Evolutionary conservation across 2,888 invertebrate genomes (phyloP), one percentile per base, ranked within the genome.

Genomic region (Sycophila texana): DNA sequence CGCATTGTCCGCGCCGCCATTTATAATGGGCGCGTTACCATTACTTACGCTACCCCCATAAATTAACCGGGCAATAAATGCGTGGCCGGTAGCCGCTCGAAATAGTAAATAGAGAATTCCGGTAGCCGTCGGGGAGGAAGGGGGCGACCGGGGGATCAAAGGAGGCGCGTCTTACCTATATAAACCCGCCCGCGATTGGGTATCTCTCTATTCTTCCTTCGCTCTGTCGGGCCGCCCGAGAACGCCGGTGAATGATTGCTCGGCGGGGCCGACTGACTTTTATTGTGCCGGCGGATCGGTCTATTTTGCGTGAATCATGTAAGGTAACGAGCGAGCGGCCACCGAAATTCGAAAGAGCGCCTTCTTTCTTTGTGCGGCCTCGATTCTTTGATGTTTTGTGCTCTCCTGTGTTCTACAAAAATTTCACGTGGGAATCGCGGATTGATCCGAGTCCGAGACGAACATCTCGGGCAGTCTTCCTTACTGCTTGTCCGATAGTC

Each of bases 31-130:
- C 49, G 75, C 58, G 51, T 53, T 72, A 72, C 60, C 51, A 72
- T 57, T 57, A 49, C 58, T 67, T 47, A 58, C 2, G 51, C 18
- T 61, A 18, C 55, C 20, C 67, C 57, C 70, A 85, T 88, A 86
- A 87, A 86, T 84, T 83, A 85, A 84, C 85, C 84, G n/a, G 83
- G 84, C 85, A 83, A 86, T 86, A 84, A 84, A 85, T 84, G 85
- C 16, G 26, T 51, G 58, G 18, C 10, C 49, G 18, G 16, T 16
- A n/a, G 81, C 74, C 75, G 82, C 84, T 85, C 86, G 84, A 86
- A 87, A 87, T 84, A 84, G 84, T 83, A 84, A 84, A 84, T 84
- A 84, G 84, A 83, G 81, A 84, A 84, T 85, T 83, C 84, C 85
- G 82, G 85, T 84, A 83, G 85, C 83, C 80, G 57, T 53, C 74